Evolutionary conservation across 2,797 vertebrate genomes (phyloP).

Genomic region (Parauchenoglanis ngamensis): DNA sequence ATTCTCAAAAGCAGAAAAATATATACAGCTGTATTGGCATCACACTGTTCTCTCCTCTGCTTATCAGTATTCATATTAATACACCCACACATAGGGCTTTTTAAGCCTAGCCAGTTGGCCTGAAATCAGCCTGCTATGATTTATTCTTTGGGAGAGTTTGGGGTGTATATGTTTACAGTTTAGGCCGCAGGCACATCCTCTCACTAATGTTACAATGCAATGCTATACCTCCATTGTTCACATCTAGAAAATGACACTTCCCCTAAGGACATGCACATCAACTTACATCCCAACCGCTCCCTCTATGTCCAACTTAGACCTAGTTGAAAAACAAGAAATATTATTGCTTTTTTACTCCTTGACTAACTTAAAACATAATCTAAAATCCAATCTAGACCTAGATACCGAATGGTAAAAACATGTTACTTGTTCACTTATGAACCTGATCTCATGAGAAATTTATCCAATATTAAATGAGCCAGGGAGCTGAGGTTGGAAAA

Average conservation of each 20-base stretch:
- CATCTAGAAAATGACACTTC: conserved; percentile 60
- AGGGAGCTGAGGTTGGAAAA: not conserved
- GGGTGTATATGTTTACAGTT: conserved; percentile 61
- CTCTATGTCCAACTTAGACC: conserved; percentile 26
- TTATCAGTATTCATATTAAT: conserved; percentile 17
- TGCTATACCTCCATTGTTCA: conserved; percentile 60
- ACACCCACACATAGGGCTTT: conserved; percentile 37
- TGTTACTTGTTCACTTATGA: not conserved
- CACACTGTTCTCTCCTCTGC: conserved; percentile 3
- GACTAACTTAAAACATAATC: not conserved
- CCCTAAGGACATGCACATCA: conserved; percentile 57
- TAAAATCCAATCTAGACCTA: not conserved
- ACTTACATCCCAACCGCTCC: conserved; percentile 45
- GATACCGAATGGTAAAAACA: not conserved
- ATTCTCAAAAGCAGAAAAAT: not conserved
- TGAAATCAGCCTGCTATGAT: conserved; percentile 47
- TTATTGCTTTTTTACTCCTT: not conserved
- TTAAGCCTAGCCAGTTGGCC: conserved; percentile 37
- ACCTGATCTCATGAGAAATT: not conserved
- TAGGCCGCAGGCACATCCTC: conserved; percentile 60
- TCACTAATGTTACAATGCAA: conserved; percentile 61
- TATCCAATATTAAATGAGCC: not conserved
- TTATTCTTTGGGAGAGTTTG: conserved; percentile 50
- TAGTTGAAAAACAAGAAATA: conserved; percentile 25
- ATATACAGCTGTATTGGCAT: conserved; percentile 5